A percentile compares a stretch with the other conserved stretches of the same genome.
Evolutionary conservation across 2,797 vertebrate species (phyloP).

Genomic region (Ceyx erithaca): DNA sequence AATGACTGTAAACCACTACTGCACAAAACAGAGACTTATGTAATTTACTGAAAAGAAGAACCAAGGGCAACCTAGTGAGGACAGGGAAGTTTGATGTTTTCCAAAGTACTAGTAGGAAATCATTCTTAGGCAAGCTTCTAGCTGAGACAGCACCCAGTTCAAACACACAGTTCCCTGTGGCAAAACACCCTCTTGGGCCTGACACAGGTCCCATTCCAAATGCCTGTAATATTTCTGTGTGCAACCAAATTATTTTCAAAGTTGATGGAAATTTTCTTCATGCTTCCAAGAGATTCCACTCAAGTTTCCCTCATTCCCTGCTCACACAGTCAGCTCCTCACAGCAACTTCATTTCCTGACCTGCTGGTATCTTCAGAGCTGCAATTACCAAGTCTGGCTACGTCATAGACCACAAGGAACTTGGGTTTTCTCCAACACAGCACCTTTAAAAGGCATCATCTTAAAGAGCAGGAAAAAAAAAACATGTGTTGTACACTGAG

Average conservation of each 20-base stretch:
- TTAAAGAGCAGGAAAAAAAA: constrained; percentile 39
- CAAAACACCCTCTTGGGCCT: background rate
- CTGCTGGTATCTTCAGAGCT: background rate
- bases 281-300: background rate
- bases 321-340: background rate
- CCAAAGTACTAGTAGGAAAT: background rate
- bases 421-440: constrained; percentile 14
- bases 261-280: background rate
- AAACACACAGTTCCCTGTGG: background rate
- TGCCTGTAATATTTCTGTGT: fast-evolving
- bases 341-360: background rate
- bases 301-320: background rate
- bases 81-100: background rate
- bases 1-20: background rate
- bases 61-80: background rate
- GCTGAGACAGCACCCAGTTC: background rate
- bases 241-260: background rate
- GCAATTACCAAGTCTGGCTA: constrained; percentile 17
- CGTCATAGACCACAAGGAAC: constrained; percentile 34
- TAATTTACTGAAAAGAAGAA: background rate
- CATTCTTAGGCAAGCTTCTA: background rate
- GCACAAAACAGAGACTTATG: background rate
- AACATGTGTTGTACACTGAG: background rate
- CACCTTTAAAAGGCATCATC: constrained; percentile 61
- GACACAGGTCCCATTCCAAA: background rate